These are phyloP conservation scores for Monomorium pharaonis DNA, from an alignment of 1,140 invertebrate genomes.

Conservation along the genomic window DNA sequence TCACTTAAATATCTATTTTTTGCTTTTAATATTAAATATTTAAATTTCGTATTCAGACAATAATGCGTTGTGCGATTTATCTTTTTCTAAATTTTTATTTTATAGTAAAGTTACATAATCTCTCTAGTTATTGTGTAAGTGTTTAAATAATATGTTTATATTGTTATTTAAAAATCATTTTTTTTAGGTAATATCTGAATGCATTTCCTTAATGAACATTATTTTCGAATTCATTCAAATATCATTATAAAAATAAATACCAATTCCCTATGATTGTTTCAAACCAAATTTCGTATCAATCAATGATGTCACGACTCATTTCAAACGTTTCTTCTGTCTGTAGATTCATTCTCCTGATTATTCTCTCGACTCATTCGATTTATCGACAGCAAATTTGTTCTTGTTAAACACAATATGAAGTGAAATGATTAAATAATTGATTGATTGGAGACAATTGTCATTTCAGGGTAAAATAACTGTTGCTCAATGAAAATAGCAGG, in stretches of 20 bases:
- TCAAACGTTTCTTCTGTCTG: neutral
- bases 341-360: neutral
- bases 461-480: slow-evolving; percentile 2
- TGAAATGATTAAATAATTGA: slow-evolving; percentile 19
- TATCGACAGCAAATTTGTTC: slow-evolving; percentile 32
- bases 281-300: neutral
- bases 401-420: slow-evolving; percentile 38
- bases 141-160: neutral
- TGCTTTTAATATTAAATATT: neutral
- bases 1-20: neutral
- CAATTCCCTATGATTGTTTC: neutral
- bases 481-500: neutral
- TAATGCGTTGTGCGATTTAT: neutral
- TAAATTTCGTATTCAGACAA: neutral
- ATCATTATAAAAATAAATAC: neutral
- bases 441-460: slow-evolving; percentile 19
- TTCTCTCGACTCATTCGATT: neutral
- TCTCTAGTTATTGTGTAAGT: neutral
- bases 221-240: neutral
- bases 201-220: neutral
- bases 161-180: neutral
- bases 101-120: neutral
- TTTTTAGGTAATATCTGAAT: neutral
- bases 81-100: neutral
- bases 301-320: neutral